These are phyloP conservation scores for Pseudococcus longispinus DNA, from an alignment of 2,888 invertebrate species.

Conservation along the genomic window DNA sequence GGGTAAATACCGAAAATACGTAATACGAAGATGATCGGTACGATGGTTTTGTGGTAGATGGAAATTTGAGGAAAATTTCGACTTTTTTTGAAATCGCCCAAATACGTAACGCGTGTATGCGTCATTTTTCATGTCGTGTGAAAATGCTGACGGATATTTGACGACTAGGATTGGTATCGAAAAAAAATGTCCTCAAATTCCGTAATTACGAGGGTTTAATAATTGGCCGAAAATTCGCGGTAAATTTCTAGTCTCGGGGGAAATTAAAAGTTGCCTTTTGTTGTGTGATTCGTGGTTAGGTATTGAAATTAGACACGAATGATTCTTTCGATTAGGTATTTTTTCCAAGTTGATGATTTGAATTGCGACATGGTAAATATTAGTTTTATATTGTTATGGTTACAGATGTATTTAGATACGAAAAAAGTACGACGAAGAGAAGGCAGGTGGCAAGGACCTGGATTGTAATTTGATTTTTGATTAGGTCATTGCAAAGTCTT, in stretches of 20 bases:
- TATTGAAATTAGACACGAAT: constrained; percentile 39
- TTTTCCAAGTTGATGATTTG: not conserved
- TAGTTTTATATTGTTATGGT: not conserved
- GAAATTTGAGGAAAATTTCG: constrained; percentile 1
- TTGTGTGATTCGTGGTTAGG: not conserved
- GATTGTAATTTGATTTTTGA: not conserved
- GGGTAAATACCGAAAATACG: constrained; percentile 27
- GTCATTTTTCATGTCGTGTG: not conserved
- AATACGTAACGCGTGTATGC: not conserved
- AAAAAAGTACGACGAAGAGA: not conserved
- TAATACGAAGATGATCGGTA: constrained; percentile 16
- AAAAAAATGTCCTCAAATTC: not conserved
- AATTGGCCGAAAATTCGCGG: not conserved
- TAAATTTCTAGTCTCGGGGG: not conserved
- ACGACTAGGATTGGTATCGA: not conserved
- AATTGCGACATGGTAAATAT: not conserved
- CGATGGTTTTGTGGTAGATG: not conserved
- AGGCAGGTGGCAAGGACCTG: too few species aligned
- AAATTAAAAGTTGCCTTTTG: constrained; percentile 21
- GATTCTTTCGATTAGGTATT: not conserved
- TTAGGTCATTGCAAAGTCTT: not conserved
- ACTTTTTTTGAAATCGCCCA: not conserved
- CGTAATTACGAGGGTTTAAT: not conserved
- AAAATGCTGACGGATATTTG: not conserved
- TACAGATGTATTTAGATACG: too few species aligned